A percentile compares a stretch with the other conserved stretches of the same genome.
Evolutionary conservation across 2,113 vertebrate genomes (phyloP).

Genomic region (Proteles cristata): DNA sequence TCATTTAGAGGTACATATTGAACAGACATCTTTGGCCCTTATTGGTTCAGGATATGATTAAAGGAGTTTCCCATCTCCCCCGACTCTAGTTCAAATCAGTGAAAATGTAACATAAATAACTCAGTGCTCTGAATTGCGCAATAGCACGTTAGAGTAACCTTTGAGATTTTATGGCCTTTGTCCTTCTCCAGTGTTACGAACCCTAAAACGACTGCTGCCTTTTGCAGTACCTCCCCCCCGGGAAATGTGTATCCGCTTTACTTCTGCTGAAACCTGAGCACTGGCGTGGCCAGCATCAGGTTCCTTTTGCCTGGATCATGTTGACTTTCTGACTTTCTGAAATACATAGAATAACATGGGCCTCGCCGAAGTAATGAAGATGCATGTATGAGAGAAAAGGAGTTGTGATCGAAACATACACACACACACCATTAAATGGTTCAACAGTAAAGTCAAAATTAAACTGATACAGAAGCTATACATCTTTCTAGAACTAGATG

Average conservation of each 20-base stretch:
- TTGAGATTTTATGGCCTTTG: background rate
- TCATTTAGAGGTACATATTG: constrained; percentile 81
- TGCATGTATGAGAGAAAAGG: background rate
- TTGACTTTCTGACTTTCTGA: background rate
- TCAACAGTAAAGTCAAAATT: background rate
- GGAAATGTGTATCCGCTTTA: background rate
- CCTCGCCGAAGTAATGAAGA: background rate
- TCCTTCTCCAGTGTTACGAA: background rate
- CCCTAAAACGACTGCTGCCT: background rate
- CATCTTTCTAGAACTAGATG: background rate
- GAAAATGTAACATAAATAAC: constrained; percentile 7
- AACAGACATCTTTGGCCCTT: constrained; percentile 81
- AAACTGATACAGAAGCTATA: background rate
- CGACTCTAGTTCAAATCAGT: background rate
- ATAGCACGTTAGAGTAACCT: background rate
- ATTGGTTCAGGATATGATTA: constrained; percentile 90
- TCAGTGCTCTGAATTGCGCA: background rate
- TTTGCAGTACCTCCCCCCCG: background rate
- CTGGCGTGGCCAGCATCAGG: background rate
- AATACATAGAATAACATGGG: background rate
- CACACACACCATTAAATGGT: background rate
- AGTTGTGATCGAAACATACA: background rate
- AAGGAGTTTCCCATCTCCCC: constrained; percentile 84
- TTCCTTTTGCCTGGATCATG: background rate
- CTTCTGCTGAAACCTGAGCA: background rate